These are phyloP conservation scores for Brevipalpus yothersi DNA, from an alignment of 1,140 invertebrate genomes.

Conservation along the genomic window DNA sequence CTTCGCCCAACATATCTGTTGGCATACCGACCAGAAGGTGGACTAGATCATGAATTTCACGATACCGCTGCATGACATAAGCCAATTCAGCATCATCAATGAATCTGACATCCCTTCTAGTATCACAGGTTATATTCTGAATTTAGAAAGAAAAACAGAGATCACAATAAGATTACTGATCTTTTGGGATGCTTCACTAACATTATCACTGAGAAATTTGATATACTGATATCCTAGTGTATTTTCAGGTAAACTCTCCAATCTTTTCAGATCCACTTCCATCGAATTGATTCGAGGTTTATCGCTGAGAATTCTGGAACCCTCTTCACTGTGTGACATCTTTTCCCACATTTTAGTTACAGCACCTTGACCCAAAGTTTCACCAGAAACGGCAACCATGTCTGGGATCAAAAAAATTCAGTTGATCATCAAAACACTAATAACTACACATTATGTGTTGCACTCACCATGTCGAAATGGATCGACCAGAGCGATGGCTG, in stretches of 20 bases:
- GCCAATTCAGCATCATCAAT: slow-evolving; percentile 68
- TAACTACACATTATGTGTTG: not conserved
- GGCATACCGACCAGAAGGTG: slow-evolving; percentile 76
- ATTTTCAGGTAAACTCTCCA: slow-evolving; percentile 41
- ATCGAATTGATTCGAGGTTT: slow-evolving; percentile 62
- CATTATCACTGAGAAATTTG: slow-evolving; percentile 47
- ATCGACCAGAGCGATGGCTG: slow-evolving; percentile 15
- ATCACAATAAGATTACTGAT: not conserved
- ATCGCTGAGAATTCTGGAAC: slow-evolving; percentile 40
- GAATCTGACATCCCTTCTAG: slow-evolving; percentile 61
- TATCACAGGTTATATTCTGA: slow-evolving; percentile 74
- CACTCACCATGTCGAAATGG: slow-evolving; percentile 18
- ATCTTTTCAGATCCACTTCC: slow-evolving; percentile 45
- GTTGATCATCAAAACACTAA: not conserved
- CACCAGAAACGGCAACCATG: slow-evolving; percentile 78
- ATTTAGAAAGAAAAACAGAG: slow-evolving; percentile 12
- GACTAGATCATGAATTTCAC: slow-evolving; percentile 83
- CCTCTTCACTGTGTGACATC: slow-evolving; percentile 40
- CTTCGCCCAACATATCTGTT: slow-evolving; percentile 71
- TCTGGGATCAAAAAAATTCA: slow-evolving; percentile 27
- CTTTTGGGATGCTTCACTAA: slow-evolving; percentile 25
- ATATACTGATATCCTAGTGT: slow-evolving; percentile 62
- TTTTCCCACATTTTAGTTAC: slow-evolving; percentile 35
- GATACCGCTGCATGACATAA: slow-evolving; percentile 88
- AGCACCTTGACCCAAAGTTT: slow-evolving; percentile 50